phyloP scores from a whole-genome alignment of 1,140 invertebrate genomes.

The Solen grandis region DNA sequence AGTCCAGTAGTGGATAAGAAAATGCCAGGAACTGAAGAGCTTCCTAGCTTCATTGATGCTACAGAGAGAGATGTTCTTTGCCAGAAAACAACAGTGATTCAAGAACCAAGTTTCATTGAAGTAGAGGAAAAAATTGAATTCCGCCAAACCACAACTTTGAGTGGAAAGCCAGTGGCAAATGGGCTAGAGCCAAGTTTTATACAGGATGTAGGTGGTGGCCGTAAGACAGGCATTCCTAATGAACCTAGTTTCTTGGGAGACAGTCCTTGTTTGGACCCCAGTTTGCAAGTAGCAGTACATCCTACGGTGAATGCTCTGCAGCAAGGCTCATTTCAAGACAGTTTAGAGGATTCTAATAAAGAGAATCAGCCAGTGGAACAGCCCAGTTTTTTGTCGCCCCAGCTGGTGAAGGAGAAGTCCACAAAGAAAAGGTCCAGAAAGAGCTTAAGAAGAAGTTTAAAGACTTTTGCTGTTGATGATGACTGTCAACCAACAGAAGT shows the following conservation, averaged over 20 bases:
- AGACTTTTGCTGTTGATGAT: not conserved
- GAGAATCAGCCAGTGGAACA: too few species aligned
- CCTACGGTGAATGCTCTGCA: too few species aligned
- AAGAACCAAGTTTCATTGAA: constrained; percentile 39
- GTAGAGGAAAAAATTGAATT: not conserved
- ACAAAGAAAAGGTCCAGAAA: too few species aligned
- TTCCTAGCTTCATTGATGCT: not conserved
- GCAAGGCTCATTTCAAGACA: too few species aligned
- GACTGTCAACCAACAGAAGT: constrained; percentile 28
- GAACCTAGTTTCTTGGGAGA: constrained; percentile 35
- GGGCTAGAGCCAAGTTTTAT: constrained; percentile 28
- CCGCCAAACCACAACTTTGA: not conserved
- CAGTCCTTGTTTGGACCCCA: not conserved
- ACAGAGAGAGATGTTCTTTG: not conserved
- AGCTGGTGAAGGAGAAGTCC: too few species aligned
- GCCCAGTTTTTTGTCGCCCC: not conserved
- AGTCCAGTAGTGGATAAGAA: not conserved
- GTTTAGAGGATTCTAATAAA: too few species aligned
- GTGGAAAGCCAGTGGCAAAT: too few species aligned
- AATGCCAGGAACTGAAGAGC: not conserved
- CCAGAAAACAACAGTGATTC: not conserved
- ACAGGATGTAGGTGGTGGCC: not conserved
- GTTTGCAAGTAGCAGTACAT: too few species aligned
- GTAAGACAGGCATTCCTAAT: too few species aligned
- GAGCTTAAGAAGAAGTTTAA: too few species aligned